phyloP scores from a whole-genome alignment of 2,113 vertebrate species.

The Corydoras sp. region DNA sequence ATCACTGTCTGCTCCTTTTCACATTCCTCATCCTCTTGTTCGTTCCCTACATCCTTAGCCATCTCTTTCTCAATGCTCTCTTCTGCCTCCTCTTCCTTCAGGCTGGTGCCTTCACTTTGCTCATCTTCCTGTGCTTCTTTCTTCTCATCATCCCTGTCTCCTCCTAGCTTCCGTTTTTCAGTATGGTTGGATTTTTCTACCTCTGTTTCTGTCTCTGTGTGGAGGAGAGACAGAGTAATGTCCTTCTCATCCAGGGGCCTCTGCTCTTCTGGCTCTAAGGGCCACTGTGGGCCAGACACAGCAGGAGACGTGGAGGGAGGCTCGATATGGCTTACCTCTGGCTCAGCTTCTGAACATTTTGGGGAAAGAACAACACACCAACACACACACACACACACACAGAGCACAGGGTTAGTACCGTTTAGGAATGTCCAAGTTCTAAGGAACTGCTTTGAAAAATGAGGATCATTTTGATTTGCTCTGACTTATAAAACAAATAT shows the following conservation, averaged over 20 bases:
- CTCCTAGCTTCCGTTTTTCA: slow-evolving; percentile 29
- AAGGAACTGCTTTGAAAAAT: slow-evolving; percentile 4
- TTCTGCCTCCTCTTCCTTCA: slow-evolving; percentile 32
- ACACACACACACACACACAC: slow-evolving; percentile 39
- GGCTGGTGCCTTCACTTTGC: slow-evolving; percentile 50
- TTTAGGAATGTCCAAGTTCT: not conserved
- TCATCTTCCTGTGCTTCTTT: slow-evolving; percentile 36
- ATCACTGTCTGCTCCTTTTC: slow-evolving; percentile 68
- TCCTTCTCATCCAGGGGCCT: slow-evolving; percentile 23
- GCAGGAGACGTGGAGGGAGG: slow-evolving; percentile 17
- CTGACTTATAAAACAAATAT: slow-evolving; percentile 8
- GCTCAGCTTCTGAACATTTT: slow-evolving; percentile 66
- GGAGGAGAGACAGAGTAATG: slow-evolving; percentile 12
- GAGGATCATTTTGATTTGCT: not conserved
- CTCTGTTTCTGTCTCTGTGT: slow-evolving; percentile 36
- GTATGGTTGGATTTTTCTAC: slow-evolving; percentile 13
- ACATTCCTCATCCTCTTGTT: slow-evolving; percentile 61
- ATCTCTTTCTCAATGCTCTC: slow-evolving; percentile 33
- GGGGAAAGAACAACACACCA: slow-evolving; percentile 19
- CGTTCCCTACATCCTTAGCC: slow-evolving; percentile 48
- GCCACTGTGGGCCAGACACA: slow-evolving; percentile 12
- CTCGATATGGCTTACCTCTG: slow-evolving; percentile 53
- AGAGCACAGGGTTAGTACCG: not conserved
- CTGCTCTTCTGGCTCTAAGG: slow-evolving; percentile 45
- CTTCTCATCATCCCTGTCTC: slow-evolving; percentile 29